phyloP scores from a whole-genome alignment of 2,888 invertebrate genomes.

The Andrena minutula region DNA sequence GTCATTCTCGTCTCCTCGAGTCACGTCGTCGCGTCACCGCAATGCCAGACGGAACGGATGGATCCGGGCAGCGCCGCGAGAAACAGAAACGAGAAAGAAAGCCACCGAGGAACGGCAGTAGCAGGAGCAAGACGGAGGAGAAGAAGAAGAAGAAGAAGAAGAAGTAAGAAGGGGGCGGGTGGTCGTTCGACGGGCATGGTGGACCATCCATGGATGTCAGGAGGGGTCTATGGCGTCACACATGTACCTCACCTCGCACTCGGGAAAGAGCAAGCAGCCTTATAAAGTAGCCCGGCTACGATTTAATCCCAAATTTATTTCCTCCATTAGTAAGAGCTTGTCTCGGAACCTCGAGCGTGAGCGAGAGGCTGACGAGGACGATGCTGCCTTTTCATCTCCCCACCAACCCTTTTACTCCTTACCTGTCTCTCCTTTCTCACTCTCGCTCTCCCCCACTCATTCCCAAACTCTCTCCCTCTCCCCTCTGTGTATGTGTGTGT shows the following conservation, averaged over 20 bases:
- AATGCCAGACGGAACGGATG: background rate
- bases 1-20: background rate
- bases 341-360: conserved; percentile 81
- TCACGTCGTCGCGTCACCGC: background rate
- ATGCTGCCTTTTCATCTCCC: conserved; percentile 70
- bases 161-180: conserved; percentile 59
- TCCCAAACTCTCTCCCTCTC: conserved; percentile 12
- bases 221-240: conserved; percentile 78
- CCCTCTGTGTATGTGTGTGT: background rate
- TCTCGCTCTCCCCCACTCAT: conserved; percentile 46
- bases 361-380: conserved; percentile 82
- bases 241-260: conserved; percentile 74
- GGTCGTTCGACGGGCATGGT: conserved; percentile 68
- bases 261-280: conserved; percentile 80
- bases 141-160: conserved; percentile 19
- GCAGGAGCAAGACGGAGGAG: conserved; percentile 19
- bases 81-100: conserved; percentile 23
- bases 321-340: conserved; percentile 85
- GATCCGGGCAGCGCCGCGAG: conserved; percentile 10
- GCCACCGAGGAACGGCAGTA: background rate
- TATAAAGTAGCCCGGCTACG: conserved; percentile 85
- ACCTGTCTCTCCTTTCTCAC: conserved; percentile 61
- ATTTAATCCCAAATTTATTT: conserved; percentile 85
- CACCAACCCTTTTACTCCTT: conserved; percentile 63
- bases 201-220: conserved; percentile 74